These are phyloP conservation scores for Euglossa dilemma DNA, from an alignment of 1,140 invertebrate species.

Conservation along the genomic window DNA sequence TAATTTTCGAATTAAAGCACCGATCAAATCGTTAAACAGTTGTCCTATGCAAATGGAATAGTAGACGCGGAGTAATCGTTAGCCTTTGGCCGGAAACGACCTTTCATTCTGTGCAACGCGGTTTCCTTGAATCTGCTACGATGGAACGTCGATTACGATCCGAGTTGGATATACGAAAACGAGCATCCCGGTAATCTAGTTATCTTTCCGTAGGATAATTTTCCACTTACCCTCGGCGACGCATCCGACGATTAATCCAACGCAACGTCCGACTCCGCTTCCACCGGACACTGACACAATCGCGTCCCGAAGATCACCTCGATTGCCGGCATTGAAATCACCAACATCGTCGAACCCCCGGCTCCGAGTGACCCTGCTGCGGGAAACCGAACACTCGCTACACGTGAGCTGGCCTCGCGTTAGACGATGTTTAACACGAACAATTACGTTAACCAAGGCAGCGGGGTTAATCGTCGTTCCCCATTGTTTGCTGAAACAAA, in stretches of 20 bases:
- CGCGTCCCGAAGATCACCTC: background rate
- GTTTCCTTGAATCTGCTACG: background rate
- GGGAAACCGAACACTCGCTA: background rate
- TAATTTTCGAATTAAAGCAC: conserved; percentile 80
- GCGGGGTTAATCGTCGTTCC: background rate
- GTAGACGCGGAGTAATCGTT: conserved; percentile 42
- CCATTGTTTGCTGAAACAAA: conserved; percentile 15
- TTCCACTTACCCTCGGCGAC: background rate
- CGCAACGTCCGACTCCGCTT: background rate
- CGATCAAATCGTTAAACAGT: conserved; percentile 78
- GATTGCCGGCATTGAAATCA: conserved; percentile 31
- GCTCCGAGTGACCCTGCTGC: background rate
- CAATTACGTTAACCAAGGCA: background rate
- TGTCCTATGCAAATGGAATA: conserved; percentile 71
- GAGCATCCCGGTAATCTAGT: background rate
- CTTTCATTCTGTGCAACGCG: background rate
- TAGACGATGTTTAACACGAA: background rate
- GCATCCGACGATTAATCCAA: background rate
- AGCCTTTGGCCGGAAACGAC: background rate
- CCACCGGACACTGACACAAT: background rate
- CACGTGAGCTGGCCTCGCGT: background rate
- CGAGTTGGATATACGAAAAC: background rate
- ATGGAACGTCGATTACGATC: background rate
- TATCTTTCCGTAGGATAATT: background rate
- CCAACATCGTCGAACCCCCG: background rate